A percentile compares a stretch with the other conserved stretches of the same genome.
Conservation (phyloP, 2,888 invertebrate species). For the Galeruca laticollis region DNA sequence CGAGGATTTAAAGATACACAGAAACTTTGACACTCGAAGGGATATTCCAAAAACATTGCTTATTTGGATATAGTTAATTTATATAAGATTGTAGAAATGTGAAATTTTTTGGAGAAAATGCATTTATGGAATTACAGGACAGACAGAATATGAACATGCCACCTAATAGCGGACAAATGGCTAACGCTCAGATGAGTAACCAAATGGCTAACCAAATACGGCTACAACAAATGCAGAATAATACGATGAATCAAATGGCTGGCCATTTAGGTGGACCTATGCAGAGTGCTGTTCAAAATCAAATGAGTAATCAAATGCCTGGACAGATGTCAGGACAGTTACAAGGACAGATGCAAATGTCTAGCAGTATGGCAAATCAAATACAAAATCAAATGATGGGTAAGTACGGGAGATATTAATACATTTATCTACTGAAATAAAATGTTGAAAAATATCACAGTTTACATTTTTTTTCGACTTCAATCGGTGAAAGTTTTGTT, state of each 20-base stretch:
- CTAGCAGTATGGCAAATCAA: conserved; percentile 55
- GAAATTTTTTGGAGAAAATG: too few species aligned
- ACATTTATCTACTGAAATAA: too few species aligned
- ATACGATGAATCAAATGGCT: conserved; percentile 68
- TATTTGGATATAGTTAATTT: too few species aligned
- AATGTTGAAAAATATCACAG: too few species aligned
- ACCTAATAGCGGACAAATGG: conserved; percentile 68
- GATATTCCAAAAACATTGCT: too few species aligned
- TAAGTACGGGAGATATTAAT: conserved; percentile 29
- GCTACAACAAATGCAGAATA: conserved; percentile 66
- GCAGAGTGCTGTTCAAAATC: conserved; percentile 56
- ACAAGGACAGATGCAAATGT: conserved; percentile 62
- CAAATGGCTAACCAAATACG: conserved; percentile 67
- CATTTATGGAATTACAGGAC: conserved; percentile 42
- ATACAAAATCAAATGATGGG: conserved; percentile 57
- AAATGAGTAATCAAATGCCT: conserved; percentile 54
- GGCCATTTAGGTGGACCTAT: conserved; percentile 61
- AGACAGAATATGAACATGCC: conserved; percentile 64
- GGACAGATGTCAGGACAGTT: conserved; percentile 54
- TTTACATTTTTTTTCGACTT: too few species aligned
- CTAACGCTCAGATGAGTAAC: conserved; percentile 54
- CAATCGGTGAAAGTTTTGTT: too few species aligned
- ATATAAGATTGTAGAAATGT: too few species aligned
- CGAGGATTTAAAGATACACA: too few species aligned
- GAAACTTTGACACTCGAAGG: too few species aligned